These are phyloP conservation scores for Nycticryphes semicollaris DNA, from an alignment of 2,113 vertebrate species.

Conservation along the genomic window DNA sequence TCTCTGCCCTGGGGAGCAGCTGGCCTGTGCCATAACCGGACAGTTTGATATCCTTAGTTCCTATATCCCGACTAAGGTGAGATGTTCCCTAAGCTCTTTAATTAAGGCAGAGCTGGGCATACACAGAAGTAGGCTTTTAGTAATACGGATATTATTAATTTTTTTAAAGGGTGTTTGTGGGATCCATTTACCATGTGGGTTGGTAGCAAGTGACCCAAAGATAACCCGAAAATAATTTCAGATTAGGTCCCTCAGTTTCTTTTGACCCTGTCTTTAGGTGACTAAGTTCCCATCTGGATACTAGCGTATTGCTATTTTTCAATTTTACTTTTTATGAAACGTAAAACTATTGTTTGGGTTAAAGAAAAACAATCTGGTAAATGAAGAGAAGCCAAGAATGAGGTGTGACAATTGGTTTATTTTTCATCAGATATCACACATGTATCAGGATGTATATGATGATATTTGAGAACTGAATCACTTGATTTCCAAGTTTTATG, in stretches of 20 bases:
- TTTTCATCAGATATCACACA: not conserved
- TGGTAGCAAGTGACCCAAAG: not conserved
- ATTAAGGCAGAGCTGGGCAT: not conserved
- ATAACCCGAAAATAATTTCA: not conserved
- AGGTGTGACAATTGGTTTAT: not conserved
- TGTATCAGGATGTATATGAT: not conserved
- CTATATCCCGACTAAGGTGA: not conserved
- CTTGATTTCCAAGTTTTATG: not conserved
- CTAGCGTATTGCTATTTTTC: not conserved
- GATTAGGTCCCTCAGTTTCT: not conserved
- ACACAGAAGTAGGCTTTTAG: not conserved
- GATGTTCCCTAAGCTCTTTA: not conserved
- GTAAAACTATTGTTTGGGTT: not conserved
- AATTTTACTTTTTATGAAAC: not conserved
- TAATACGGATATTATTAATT: not conserved
- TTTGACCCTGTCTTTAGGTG: not conserved
- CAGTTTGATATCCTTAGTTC: not conserved
- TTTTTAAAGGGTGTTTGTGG: not conserved
- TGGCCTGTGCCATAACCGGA: not conserved
- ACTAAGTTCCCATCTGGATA: not conserved
- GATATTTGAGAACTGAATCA: not conserved
- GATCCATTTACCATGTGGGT: not conserved
- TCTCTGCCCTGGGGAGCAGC: not conserved
- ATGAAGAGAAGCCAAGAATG: not conserved
- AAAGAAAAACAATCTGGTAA: not conserved